These are phyloP conservation scores for Pseudolycoriella hygida DNA, from an alignment of 2,888 invertebrate genomes.

Conservation along the genomic window DNA sequence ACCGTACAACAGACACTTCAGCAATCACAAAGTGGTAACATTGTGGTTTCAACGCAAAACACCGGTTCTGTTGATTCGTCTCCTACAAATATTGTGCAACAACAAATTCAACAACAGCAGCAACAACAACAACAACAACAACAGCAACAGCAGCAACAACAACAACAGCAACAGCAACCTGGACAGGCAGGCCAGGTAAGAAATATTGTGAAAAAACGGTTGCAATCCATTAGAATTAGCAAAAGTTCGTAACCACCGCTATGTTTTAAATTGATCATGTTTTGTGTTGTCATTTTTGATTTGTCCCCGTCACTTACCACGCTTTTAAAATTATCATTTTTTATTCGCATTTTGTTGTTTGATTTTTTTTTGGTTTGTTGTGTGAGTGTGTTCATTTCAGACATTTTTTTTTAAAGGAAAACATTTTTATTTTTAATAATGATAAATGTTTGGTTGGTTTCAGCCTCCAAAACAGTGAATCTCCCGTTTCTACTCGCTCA, in stretches of 20 bases:
- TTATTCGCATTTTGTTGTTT: neutral
- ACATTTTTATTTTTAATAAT: neutral
- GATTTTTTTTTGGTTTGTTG: neutral
- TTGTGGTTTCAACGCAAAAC: neutral
- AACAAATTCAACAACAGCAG: constrained; percentile 19
- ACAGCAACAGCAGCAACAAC: constrained; percentile 13
- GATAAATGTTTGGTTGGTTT: constrained; percentile 4
- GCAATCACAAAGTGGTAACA: constrained; percentile 11
- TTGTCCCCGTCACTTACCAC: neutral
- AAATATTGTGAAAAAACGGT: constrained; percentile 3
- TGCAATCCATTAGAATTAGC: constrained; percentile 1
- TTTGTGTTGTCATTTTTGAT: neutral
- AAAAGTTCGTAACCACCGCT: constrained; percentile 1
- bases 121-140: constrained; percentile 17
- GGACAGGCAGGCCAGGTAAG: neutral
- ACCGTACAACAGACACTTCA: constrained; percentile 33
- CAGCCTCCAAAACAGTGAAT: constrained; percentile 7
- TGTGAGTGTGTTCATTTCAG: neutral
- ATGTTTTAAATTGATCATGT: no score
- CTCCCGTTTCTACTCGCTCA: constrained; percentile 3
- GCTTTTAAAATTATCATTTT: neutral
- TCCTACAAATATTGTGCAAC: constrained; percentile 26
- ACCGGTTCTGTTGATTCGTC: constrained; percentile 38
- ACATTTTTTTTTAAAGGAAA: neutral
- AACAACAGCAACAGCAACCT: constrained; percentile 9